Conservation (phyloP, 2,888 invertebrate genomes). For the Drosophila acutilabella region DNA sequence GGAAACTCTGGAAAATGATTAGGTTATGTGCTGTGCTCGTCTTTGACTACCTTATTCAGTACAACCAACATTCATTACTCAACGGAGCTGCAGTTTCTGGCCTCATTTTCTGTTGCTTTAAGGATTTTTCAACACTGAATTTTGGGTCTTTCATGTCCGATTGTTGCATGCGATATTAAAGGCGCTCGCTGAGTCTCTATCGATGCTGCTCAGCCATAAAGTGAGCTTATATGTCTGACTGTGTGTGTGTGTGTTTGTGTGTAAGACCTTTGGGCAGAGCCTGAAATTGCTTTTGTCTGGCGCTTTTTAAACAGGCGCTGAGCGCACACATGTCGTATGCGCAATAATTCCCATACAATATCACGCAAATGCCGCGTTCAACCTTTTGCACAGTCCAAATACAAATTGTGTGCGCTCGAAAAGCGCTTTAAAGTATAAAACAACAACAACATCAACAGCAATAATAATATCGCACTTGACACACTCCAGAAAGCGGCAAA, state of each 20-base stretch:
- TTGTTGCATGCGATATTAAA: constrained; percentile 31
- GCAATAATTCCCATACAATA: constrained; percentile 67
- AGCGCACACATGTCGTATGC: constrained; percentile 51
- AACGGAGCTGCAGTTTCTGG: not conserved
- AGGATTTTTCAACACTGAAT: constrained; percentile 2
- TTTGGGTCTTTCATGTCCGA: constrained; percentile 13
- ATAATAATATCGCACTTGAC: constrained; percentile 54
- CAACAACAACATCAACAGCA: constrained; percentile 41
- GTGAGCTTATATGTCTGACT: constrained; percentile 1
- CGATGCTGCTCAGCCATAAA: constrained; percentile 15
- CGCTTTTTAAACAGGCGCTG: constrained; percentile 4
- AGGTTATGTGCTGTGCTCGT: not conserved
- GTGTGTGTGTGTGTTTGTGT: not conserved
- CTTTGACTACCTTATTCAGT: not conserved
- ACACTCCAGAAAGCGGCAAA: constrained; percentile 59
- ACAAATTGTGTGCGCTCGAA: constrained; percentile 59
- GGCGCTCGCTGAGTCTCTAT: not conserved
- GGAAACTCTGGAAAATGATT: not conserved
- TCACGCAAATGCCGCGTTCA: constrained; percentile 64
- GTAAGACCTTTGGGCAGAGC: constrained; percentile 1
- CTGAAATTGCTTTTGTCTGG: constrained; percentile 52
- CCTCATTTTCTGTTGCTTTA: not conserved
- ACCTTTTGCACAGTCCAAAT: constrained; percentile 44
- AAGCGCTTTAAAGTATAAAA: constrained; percentile 68
- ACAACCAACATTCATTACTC: constrained; percentile 1